Conservation (phyloP, 2,888 invertebrate species). For the Cheilosia urbana region DNA sequence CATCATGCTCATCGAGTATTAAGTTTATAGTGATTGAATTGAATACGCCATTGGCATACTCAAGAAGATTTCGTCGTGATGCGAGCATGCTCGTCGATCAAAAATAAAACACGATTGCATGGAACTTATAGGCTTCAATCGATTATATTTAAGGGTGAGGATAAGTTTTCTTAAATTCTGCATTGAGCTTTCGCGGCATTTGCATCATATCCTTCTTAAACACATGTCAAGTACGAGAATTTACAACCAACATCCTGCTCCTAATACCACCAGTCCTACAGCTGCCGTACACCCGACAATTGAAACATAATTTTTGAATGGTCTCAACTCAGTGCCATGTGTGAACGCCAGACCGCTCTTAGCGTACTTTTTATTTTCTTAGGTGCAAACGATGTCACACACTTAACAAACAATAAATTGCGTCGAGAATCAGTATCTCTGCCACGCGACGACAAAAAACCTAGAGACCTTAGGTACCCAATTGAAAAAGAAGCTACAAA, state of each 20-base stretch:
- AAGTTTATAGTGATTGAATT: background rate
- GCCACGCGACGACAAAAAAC: slow-evolving; percentile 40
- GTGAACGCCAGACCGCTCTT: slow-evolving; percentile 39
- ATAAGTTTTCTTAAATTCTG: too few species aligned
- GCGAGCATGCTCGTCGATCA: background rate
- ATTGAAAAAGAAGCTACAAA: slow-evolving; percentile 36
- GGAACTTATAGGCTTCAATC: too few species aligned
- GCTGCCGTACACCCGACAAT: slow-evolving; percentile 42
- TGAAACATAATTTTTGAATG: slow-evolving; percentile 63
- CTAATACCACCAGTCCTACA: background rate
- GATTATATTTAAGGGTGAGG: too few species aligned
- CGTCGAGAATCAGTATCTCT: slow-evolving; percentile 60
- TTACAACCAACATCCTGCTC: background rate
- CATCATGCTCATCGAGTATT: background rate
- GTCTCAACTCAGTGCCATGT: slow-evolving; percentile 30
- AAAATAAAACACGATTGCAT: background rate
- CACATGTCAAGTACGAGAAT: background rate
- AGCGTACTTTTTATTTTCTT: slow-evolving; percentile 39
- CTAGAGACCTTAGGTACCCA: slow-evolving; percentile 24
- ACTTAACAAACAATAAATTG: slow-evolving; percentile 60
- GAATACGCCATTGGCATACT: background rate
- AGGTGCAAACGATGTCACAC: slow-evolving; percentile 55
- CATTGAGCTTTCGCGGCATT: too few species aligned
- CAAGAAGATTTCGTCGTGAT: background rate
- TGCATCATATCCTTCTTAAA: too few species aligned